Evolutionary conservation across 2,797 vertebrate species (phyloP).

Genomic region (Schizopygopsis malacanthus): DNA sequence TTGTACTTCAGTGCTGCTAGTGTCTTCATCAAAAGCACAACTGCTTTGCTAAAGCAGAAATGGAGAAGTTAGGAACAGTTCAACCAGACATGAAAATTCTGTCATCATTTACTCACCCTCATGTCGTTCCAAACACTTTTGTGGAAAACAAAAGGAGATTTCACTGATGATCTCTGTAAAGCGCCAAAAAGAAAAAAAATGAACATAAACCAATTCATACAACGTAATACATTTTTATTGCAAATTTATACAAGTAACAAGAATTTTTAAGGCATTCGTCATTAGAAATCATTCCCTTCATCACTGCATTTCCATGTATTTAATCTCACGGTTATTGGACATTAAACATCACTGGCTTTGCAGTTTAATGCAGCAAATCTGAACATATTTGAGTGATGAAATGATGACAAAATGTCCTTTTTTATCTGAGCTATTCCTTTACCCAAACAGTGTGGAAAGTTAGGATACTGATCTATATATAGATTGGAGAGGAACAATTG

Average conservation of each 20-base stretch:
- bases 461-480: neutral
- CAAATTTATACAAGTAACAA: neutral
- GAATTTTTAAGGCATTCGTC: neutral
- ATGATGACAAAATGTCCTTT: neutral
- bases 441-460: constrained; percentile 1
- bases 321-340: neutral
- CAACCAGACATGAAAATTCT: neutral
- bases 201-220: neutral
- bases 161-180: constrained; percentile 2
- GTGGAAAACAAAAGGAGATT: neutral
- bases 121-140: neutral
- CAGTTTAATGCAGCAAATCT: neutral
- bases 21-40: constrained; percentile 21
- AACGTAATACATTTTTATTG: neutral
- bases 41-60: constrained; percentile 13
- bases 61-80: constrained; percentile 3
- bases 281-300: neutral
- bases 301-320: neutral
- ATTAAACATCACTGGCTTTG: neutral
- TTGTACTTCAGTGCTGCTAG: constrained; percentile 32
- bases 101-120: constrained; percentile 16
- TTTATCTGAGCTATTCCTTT: neutral
- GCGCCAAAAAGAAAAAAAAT: neutral
- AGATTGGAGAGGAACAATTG: neutral
- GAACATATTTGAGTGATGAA: neutral